phyloP scores from a whole-genome alignment of 2,113 vertebrate genomes.

The Takifugu flavidus region DNA sequence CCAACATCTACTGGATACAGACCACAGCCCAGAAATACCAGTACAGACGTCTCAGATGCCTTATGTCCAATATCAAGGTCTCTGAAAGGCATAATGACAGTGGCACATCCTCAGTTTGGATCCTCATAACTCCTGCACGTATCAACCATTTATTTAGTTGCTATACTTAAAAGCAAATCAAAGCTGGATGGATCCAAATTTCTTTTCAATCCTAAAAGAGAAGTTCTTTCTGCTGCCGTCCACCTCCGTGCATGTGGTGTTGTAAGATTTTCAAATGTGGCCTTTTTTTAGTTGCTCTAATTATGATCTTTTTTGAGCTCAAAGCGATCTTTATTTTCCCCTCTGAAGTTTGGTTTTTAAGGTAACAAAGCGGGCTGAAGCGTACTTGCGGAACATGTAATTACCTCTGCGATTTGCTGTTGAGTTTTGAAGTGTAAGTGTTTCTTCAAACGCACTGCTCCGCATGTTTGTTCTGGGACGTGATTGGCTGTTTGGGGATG shows the following conservation, averaged over 20 bases:
- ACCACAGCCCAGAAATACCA: too few relatives aligned
- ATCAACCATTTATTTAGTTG: too few relatives aligned
- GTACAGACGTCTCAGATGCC: too few relatives aligned
- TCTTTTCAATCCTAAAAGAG: too few relatives aligned
- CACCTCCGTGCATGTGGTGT: background rate
- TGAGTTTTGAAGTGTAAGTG: slow-evolving; percentile 51
- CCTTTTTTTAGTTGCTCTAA: slow-evolving; percentile 8
- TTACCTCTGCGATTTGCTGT: slow-evolving; percentile 57
- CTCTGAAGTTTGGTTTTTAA: slow-evolving; percentile 23
- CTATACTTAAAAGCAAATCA: too few relatives aligned
- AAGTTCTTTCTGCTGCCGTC: background rate
- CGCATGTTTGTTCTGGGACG: slow-evolving; percentile 25
- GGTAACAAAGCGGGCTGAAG: slow-evolving; percentile 34
- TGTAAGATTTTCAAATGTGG: background rate
- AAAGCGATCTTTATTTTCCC: background rate
- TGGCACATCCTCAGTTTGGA: too few relatives aligned
- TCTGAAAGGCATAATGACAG: too few relatives aligned
- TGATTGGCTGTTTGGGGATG: slow-evolving; percentile 64
- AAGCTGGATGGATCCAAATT: too few relatives aligned
- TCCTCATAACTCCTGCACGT: too few relatives aligned
- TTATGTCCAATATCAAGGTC: too few relatives aligned
- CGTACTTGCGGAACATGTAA: slow-evolving; percentile 55
- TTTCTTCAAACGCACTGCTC: slow-evolving; percentile 54
- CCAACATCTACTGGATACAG: too few relatives aligned
- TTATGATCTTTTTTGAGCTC: slow-evolving; percentile 23